Conservation (phyloP, 2,113 vertebrate genomes). For the Siphamia tubifer region DNA sequence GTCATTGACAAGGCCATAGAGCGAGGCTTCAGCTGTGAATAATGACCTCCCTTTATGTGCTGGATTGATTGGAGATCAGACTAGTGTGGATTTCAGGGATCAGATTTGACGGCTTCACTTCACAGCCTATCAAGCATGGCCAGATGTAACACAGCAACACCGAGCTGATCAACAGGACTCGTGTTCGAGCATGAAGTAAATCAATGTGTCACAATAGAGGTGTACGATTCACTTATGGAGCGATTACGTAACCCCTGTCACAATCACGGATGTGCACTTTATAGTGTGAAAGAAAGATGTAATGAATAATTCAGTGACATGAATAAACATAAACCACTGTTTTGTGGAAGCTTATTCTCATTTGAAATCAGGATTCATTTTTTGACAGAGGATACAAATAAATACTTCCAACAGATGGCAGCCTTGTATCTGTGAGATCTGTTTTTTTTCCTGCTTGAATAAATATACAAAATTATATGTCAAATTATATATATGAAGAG, state of each 20-base stretch:
- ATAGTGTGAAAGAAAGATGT: background rate
- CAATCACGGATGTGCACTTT: background rate
- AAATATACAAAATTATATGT: no score
- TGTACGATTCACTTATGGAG: background rate
- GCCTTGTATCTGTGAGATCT: no score
- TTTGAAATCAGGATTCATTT: no score
- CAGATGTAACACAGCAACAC: conserved; percentile 32
- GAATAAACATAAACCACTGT: no score
- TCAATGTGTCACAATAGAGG: background rate
- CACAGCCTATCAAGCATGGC: conserved; percentile 45
- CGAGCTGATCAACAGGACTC: conserved; percentile 27
- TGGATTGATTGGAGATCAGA: conserved; percentile 54
- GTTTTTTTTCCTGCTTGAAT: no score
- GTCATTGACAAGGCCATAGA: conserved; percentile 24
- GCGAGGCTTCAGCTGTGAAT: conserved; percentile 43
- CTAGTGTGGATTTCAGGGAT: conserved; percentile 66
- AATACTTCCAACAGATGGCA: conserved; percentile 26
- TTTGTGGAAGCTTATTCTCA: no score
- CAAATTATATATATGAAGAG: no score
- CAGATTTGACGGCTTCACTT: conserved; percentile 60
- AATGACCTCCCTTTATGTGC: conserved; percentile 52
- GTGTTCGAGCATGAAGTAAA: conserved; percentile 28
- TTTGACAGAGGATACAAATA: background rate
- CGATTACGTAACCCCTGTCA: conserved; percentile 4
- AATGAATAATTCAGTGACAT: no score